Conservation (phyloP, 2,888 invertebrate species). For the Nephrotoma guestfalica region DNA sequence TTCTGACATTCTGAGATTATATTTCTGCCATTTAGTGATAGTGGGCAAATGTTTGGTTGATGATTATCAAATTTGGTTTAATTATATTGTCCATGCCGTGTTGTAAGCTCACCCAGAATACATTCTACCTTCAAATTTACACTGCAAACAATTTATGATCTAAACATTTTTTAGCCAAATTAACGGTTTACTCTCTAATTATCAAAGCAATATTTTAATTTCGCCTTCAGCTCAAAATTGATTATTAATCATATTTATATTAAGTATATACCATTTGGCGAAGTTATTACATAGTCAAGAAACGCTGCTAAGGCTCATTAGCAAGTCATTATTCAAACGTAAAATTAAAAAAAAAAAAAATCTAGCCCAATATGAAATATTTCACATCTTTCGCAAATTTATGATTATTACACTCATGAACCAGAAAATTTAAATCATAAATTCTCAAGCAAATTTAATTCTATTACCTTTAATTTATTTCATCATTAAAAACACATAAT, state of each 20-base stretch:
- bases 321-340: background rate
- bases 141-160: background rate
- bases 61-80: too few species aligned
- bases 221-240: background rate
- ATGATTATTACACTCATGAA: background rate
- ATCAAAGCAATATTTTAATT: background rate
- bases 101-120: background rate
- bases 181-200: background rate
- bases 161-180: background rate
- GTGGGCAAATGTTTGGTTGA: too few species aligned
- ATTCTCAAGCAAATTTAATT: background rate
- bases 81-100: too few species aligned
- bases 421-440: background rate
- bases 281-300: background rate
- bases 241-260: background rate
- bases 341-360: background rate
- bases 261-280: background rate
- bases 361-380: background rate
- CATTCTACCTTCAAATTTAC: background rate
- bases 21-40: too few species aligned
- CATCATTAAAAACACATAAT: background rate
- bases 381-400: background rate
- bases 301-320: background rate
- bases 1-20: too few species aligned
- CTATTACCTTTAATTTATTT: background rate